phyloP scores from a whole-genome alignment of 2,888 invertebrate genomes.

The Mellilla xanthometata region DNA sequence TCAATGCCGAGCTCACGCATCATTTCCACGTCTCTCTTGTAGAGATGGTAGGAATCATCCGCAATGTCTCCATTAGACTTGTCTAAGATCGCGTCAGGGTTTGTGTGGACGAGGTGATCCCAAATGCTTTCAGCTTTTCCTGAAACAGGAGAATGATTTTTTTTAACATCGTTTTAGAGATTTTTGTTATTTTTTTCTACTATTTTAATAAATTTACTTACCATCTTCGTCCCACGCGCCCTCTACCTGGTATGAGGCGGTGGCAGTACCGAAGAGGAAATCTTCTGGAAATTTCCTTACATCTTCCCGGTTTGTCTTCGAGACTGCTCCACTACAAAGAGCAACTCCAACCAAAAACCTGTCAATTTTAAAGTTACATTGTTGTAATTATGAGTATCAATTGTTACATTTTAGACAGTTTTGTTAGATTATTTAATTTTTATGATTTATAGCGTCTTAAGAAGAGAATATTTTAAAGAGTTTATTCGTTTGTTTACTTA shows the following conservation, averaged over 20 bases:
- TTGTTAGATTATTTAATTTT: no score
- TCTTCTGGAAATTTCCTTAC: slow-evolving; percentile 43
- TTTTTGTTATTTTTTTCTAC: no score
- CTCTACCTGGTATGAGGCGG: slow-evolving; percentile 78
- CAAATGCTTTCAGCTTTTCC: slow-evolving; percentile 82
- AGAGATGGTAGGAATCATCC: slow-evolving; percentile 82
- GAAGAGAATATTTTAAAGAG: no score
- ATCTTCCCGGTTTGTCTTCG: slow-evolving; percentile 20
- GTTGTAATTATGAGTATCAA: no score
- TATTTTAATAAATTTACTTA: no score
- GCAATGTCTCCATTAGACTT: slow-evolving; percentile 81
- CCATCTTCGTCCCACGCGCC: slow-evolving; percentile 78
- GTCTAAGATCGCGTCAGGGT: slow-evolving; percentile 71
- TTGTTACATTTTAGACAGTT: no score
- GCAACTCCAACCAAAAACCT: no score
- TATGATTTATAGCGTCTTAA: no score
- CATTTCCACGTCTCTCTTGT: slow-evolving; percentile 74
- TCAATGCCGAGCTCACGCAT: slow-evolving; percentile 63
- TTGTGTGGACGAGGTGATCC: slow-evolving; percentile 79
- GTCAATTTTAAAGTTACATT: no score
- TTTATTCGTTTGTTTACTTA: no score
- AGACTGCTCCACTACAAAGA: neutral
- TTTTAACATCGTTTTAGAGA: no score
- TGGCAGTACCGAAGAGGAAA: slow-evolving; percentile 49
- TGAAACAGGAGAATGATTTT: slow-evolving; percentile 31